Conservation (phyloP, 2,797 vertebrate species). For the Acrossocheilus wenchowensis region DNA sequence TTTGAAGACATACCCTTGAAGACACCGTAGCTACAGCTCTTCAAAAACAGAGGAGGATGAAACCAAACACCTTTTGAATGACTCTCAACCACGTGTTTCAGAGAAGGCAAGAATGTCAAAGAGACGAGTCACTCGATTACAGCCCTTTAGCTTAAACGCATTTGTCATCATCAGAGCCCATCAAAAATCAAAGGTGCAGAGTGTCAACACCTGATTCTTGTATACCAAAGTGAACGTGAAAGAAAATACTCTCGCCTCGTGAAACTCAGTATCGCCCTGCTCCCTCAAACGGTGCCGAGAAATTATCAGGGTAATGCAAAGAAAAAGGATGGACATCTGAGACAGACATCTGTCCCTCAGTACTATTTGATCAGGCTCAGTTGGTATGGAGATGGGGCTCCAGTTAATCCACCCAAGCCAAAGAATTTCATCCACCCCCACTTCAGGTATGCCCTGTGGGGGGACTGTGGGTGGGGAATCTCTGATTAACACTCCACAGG, state of each 20-base stretch:
- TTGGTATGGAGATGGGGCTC: slow-evolving; percentile 70
- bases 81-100: slow-evolving; percentile 65
- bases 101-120: slow-evolving; percentile 61
- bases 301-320: slow-evolving; percentile 38
- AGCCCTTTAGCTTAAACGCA: slow-evolving; percentile 39
- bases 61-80: slow-evolving; percentile 76
- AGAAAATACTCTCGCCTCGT: slow-evolving; percentile 28
- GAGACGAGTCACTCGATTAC: slow-evolving; percentile 58
- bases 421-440: slow-evolving; percentile 58
- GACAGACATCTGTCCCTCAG: slow-evolving; percentile 74
- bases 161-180: slow-evolving; percentile 32
- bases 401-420: slow-evolving; percentile 59
- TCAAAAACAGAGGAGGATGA: slow-evolving; percentile 70
- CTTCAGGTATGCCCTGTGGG: slow-evolving; percentile 64
- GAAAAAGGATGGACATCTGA: slow-evolving; percentile 66
- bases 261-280: slow-evolving; percentile 42
- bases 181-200: slow-evolving; percentile 36
- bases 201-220: slow-evolving; percentile 47
- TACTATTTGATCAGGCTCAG: slow-evolving; percentile 74
- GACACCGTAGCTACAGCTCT: slow-evolving; percentile 61
- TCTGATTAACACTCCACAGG: slow-evolving; percentile 72
- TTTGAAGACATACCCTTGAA: slow-evolving; percentile 60
- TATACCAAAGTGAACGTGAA: slow-evolving; percentile 18
- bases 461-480: slow-evolving; percentile 53
- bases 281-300: slow-evolving; percentile 24